Evolutionary conservation across 2,888 invertebrate species (phyloP), one percentile per base, ranked within the genome.

Genomic region (Drepanosiphum platanoidis): DNA sequence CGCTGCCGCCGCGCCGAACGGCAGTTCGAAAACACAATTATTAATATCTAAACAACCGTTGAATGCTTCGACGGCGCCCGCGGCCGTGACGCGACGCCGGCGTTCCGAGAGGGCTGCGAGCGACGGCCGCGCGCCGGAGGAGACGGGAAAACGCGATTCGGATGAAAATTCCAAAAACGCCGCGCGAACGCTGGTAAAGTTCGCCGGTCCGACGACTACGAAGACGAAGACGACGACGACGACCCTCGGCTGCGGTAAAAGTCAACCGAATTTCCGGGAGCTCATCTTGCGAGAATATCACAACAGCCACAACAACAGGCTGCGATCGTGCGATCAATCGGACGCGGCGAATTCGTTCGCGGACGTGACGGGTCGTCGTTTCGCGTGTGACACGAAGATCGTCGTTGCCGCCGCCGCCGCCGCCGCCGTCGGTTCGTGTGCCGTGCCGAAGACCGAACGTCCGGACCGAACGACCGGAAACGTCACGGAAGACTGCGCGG

Each of bases 181-280:
- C 52, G 52, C 52, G 52, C 52, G 18, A 46, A 22, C 39, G 27
- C 22, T 22, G 61, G 61, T 61, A 11, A 15, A 39, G 27, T 5
- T 39, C 39, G 42, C 36, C 22, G 39, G 36, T 84, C 92, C 86
- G 81, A 70, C 52, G 52, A 0, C 52, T n/a, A n/a, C n/a, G n/a
- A n/a, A n/a, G n/a, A n/a, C n/a, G n/a, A n/a, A n/a, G n/a, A n/a
- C 86, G 87, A 91, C 92, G 89, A 93, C 91, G 34, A 27, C 27
- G 68, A 27, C 27, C 3, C 58, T 13, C 15, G 46, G 46, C 46
- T 46, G 46, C 52, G 52, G 52, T 27, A 36, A 39, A 64, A n/a
- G 34, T 11, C 77, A 75, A 36, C 52, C 84, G 32, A 77, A 77
- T 70, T 84, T 84, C 30, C 34, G 75, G 27, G 84, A 68, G 46